Conservation (phyloP, 2,113 vertebrate genomes). For the Callipepla californica region DNA sequence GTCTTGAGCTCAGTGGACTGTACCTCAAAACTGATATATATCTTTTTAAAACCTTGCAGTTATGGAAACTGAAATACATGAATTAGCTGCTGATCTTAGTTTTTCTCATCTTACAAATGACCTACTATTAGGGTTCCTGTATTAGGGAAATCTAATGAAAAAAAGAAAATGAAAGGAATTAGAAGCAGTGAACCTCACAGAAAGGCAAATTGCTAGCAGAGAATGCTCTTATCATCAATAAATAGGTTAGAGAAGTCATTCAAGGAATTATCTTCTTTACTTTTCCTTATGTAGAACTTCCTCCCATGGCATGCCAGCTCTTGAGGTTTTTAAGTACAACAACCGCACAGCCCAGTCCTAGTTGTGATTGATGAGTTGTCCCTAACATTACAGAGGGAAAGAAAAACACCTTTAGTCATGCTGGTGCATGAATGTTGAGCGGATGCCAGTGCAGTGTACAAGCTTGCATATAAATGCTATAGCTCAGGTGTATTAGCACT, state of each 20-base stretch:
- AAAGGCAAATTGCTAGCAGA: not conserved
- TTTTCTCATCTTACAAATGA: not conserved
- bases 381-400: not conserved
- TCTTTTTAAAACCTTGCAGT: not conserved
- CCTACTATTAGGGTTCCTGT: not conserved
- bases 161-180: not conserved
- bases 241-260: not conserved
- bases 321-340: not conserved
- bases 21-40: not conserved
- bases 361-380: not conserved
- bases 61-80: not conserved
- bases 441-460: not conserved
- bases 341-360: not conserved
- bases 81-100: not conserved
- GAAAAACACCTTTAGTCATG: not conserved
- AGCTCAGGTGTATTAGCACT: not conserved
- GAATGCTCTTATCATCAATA: not conserved
- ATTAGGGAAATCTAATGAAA: not conserved
- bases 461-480: accelerated
- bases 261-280: not conserved
- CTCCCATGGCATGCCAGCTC: not conserved
- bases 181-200: not conserved
- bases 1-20: not conserved
- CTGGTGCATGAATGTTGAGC: not conserved
- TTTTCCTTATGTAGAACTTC: not conserved